Conservation (phyloP, 2,888 invertebrate species). For the Cheilosia impressa region DNA sequence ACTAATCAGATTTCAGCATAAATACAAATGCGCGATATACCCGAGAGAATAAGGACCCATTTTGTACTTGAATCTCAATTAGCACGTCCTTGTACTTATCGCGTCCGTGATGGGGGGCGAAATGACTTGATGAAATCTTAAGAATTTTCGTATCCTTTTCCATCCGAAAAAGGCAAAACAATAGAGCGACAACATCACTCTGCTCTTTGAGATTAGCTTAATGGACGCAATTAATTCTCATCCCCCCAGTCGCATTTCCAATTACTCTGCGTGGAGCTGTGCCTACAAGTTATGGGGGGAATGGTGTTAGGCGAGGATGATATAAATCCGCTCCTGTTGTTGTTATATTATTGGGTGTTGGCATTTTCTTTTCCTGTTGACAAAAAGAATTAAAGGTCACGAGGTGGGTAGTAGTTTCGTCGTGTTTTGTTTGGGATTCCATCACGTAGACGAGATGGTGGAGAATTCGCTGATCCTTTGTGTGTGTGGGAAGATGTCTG, state of each 20-base stretch:
- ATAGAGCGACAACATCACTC: conserved; percentile 35
- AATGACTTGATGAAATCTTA: conserved; percentile 56
- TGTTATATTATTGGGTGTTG: conserved; percentile 25
- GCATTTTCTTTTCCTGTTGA: conserved; percentile 30
- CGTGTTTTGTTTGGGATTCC: conserved; percentile 35
- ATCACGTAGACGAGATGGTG: conserved; percentile 1
- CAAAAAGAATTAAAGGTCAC: conserved; percentile 18
- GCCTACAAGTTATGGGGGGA: conserved; percentile 39
- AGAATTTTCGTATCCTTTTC: conserved; percentile 38
- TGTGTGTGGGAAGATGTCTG: conserved; percentile 7
- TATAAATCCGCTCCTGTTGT: conserved; percentile 24
- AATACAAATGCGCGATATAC: conserved; percentile 11
- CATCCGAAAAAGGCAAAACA: conserved; percentile 1
- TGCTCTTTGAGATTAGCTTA: conserved; percentile 62
- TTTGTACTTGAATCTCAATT: conserved; percentile 58
- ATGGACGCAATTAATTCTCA: conserved; percentile 67
- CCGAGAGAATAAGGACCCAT: neutral
- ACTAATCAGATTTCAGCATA: conserved; percentile 28
- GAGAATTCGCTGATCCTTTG: conserved; percentile 22
- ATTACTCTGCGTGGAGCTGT: conserved; percentile 20
- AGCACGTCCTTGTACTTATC: conserved; percentile 61
- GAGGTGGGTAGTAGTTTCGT: neutral
- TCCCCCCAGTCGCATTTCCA: conserved; percentile 21
- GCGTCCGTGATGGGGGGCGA: conserved; percentile 16
- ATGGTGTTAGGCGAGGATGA: conserved; percentile 4